A percentile compares a stretch with the other conserved stretches of the same genome.
Conservation (phyloP, 2,797 vertebrate genomes). For the Pseudomugil gertrudae region DNA sequence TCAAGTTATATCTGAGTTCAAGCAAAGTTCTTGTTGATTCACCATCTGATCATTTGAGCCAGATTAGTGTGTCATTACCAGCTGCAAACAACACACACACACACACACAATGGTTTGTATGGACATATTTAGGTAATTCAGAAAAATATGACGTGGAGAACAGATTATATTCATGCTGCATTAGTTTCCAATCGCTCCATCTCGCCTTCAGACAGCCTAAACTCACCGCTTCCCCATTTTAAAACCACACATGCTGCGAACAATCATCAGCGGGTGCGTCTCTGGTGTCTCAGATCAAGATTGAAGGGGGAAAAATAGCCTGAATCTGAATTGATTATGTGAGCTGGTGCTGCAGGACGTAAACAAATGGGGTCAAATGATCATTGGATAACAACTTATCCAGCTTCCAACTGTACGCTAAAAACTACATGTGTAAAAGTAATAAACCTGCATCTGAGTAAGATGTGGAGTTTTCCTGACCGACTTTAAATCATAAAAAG, state of each 20-base stretch:
- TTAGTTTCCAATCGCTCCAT: neutral
- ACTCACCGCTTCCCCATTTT: neutral
- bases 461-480: neutral
- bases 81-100: neutral
- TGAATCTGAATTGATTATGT: neutral
- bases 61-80: slow-evolving; percentile 2
- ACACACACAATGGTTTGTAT: neutral
- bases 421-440: neutral
- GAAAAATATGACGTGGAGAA: neutral
- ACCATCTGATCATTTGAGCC: slow-evolving; percentile 13
- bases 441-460: too few species aligned
- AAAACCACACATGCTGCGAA: neutral
- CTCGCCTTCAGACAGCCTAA: neutral
- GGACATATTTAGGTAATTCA: neutral
- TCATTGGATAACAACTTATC: neutral
- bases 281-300: neutral
- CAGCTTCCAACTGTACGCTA: neutral
- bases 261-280: neutral
- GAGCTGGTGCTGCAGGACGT: neutral
- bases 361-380: neutral
- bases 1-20: too few species aligned
- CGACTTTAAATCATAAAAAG: neutral
- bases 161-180: neutral
- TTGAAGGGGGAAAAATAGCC: neutral
- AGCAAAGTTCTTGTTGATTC: neutral